Base-by-base conservation (phyloP, 2,797 vertebrate species). In the Coluber constrictor region DNA sequence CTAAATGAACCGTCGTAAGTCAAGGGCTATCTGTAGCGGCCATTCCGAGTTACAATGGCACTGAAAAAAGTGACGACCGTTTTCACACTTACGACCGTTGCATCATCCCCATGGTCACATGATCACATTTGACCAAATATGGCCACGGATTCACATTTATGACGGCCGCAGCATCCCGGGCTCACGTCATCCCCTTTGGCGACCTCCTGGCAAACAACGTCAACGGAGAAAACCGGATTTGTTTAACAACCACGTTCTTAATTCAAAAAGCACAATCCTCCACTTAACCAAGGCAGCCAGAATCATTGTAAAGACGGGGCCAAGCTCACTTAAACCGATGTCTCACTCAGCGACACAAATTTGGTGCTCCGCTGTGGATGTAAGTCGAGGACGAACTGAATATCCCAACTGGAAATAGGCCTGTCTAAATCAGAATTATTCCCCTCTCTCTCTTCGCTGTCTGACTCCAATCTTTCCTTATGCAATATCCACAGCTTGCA, bases 311-410 rank as follows among this genome's bases (percentile, higher is more conserved):
- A 70, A 32, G 15, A 66, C 0, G 29, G 29, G 29, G 5, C 29
- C 5, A 27, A 63, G 10, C 25, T 29, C 25, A 1, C 66, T 74
- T 74, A 18, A 37, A 18, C n/a, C 7, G 3, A 20, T 0, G 16
- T 74, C 13, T 70, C 63, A 0, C 66, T 74, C 7, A 0, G n/a
- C 6, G 2, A 18, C n/a, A 8, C 13, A 74, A 74, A 37, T 18
- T 8, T 3, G 1, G 16, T 0, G 1, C n/a, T 32, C 15, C 0
- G 0, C 16, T 18, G 2, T 18, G 15, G 6, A 37, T 7, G 6
- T 15, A 74, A 32, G 6, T 18, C 6, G 16, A 37, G 66, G n/a
- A 37, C 1, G 6, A 3, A 3, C n/a, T 70, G 66, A 15, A 47
- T 47, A 25, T 25, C 37, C 37, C 4, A 0, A 23, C 20, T 79